A percentile compares a stretch with the other conserved stretches of the same genome.
These are phyloP conservation scores for Crambe crambe DNA, from an alignment of 37 sponge, comb jelly and placozoan species.

Conservation along the genomic window DNA sequence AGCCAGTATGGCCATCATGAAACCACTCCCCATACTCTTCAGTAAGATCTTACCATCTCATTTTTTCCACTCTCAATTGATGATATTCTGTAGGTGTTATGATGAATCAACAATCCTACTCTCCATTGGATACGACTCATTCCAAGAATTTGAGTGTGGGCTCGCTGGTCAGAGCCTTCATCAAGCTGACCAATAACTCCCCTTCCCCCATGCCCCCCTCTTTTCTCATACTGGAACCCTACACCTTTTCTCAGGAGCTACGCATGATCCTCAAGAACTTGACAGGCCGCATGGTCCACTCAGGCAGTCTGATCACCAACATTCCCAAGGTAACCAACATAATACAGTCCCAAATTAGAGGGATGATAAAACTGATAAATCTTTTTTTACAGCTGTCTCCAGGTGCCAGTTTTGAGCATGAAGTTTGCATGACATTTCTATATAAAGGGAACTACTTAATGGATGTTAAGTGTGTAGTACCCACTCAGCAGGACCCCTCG, in stretches of 20 bases:
- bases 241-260: constrained; percentile 20
- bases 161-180: neutral
- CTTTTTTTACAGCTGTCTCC: constrained; percentile 29
- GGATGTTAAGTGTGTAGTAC: constrained; percentile 12
- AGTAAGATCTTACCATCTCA: constrained; percentile 29
- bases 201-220: constrained; percentile 1
- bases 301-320: constrained; percentile 1
- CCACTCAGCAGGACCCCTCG: no score
- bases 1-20: constrained; percentile 27
- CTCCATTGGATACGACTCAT: neutral
- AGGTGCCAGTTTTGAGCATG: constrained; percentile 9
- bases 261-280: constrained; percentile 15
- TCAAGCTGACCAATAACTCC: constrained; percentile 25
- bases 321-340: constrained; percentile 13
- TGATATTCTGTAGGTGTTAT: neutral
- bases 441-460: constrained; percentile 28
- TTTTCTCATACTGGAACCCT: constrained; percentile 15
- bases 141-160: constrained; percentile 9
- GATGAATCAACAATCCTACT: neutral
- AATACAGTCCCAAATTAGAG: no score
- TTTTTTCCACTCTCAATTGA: neutral
- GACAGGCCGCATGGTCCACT: neutral
- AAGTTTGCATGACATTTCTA: constrained; percentile 20
- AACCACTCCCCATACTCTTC: constrained; percentile 43
- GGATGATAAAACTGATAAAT: no score